These are phyloP conservation scores for Aix galericulata DNA, from an alignment of 2,113 vertebrate species.

Conservation along the genomic window DNA sequence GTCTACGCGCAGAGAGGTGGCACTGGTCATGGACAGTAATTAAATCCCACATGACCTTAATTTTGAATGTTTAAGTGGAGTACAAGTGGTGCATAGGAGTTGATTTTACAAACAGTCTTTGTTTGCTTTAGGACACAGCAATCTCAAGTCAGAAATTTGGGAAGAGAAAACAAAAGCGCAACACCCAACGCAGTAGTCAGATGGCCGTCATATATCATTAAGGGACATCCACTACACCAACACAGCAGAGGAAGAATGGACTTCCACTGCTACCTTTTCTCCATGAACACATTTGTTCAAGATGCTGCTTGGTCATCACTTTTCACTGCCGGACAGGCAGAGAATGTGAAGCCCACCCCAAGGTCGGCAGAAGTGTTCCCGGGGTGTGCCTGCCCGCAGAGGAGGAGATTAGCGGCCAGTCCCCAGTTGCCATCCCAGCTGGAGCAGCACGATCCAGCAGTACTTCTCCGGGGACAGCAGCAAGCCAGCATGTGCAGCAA, in stretches of 20 bases:
- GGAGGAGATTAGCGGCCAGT: not conserved
- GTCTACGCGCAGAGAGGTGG: not conserved
- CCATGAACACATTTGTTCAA: not conserved
- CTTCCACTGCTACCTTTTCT: not conserved
- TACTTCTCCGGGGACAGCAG: not conserved
- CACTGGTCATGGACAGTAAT: not conserved
- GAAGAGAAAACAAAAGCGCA: not conserved
- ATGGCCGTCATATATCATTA: rapidly evolving
- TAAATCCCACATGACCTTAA: not conserved
- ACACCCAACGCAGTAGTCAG: not conserved
- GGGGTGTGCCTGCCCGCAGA: not conserved
- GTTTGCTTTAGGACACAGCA: not conserved
- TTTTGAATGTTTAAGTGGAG: slow-evolving; percentile 2
- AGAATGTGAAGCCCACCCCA: not conserved
- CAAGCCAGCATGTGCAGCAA: slow-evolving; percentile 13
- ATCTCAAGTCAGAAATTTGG: not conserved
- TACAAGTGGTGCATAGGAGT: not conserved
- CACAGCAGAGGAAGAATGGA: not conserved
- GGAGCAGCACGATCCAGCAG: not conserved
- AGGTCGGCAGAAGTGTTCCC: not conserved
- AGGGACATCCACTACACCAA: not conserved
- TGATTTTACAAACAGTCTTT: not conserved
- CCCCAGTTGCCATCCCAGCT: slow-evolving; percentile 26
- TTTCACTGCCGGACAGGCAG: not conserved
- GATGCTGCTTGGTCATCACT: too few relatives aligned